phyloP scores from a whole-genome alignment of 2,888 invertebrate genomes.

The Pteria penguin region DNA sequence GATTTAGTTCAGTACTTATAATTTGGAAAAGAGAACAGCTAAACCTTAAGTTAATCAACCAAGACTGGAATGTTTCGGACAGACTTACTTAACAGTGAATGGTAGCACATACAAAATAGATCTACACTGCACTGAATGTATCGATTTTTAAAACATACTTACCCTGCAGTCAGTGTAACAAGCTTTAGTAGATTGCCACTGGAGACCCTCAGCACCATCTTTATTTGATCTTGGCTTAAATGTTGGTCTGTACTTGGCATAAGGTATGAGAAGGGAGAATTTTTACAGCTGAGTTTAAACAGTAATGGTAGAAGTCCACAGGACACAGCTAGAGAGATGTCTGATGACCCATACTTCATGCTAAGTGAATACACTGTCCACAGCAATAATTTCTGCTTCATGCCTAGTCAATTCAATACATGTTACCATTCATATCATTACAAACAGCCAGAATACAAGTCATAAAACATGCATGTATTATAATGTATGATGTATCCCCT shows the following conservation, averaged over 20 bases:
- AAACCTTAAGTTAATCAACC: no score
- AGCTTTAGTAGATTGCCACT: slow-evolving; percentile 83
- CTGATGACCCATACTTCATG: slow-evolving; percentile 82
- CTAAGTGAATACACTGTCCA: slow-evolving; percentile 83
- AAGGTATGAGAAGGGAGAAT: slow-evolving; percentile 57
- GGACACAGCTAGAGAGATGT: slow-evolving; percentile 83
- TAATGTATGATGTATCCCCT: slow-evolving; percentile 5
- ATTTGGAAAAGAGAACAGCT: no score
- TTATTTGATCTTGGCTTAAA: slow-evolving; percentile 66
- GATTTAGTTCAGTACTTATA: no score
- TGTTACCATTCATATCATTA: no score
- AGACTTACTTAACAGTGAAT: no score
- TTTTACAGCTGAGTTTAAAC: slow-evolving; percentile 79
- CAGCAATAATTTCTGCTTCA: slow-evolving; percentile 81
- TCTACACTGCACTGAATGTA: no score
- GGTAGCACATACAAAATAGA: no score
- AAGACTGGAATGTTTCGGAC: no score
- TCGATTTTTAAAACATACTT: no score
- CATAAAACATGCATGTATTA: no score
- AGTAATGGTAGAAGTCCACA: slow-evolving; percentile 82
- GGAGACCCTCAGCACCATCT: slow-evolving; percentile 79
- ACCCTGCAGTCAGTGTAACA: slow-evolving; percentile 83
- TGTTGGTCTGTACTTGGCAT: slow-evolving; percentile 62
- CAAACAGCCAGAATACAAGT: no score
- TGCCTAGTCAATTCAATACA: no score